Evolutionary conservation across 2,888 invertebrate species (phyloP), one percentile per base, ranked within the genome.

Genomic region (Malthinus flaveolus): DNA sequence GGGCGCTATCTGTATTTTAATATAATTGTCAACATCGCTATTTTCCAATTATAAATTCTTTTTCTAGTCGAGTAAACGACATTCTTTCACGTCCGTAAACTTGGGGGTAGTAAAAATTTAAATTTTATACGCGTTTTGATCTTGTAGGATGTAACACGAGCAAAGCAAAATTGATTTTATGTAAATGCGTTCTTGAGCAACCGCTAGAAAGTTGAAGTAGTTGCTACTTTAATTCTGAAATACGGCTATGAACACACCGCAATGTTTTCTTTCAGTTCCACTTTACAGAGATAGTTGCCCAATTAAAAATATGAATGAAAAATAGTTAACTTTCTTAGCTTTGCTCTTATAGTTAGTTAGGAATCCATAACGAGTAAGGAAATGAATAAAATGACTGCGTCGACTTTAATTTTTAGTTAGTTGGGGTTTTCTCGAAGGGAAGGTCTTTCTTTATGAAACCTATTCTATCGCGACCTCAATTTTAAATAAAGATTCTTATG

Each of bases 151-250:
- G 51, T 34, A 45, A 46, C 10, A 32, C 49, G 23, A 50, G 46
- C 39, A 48, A 44, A 47, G 48, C 47, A 57, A 57, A 57, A 57
- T 57, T 57, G 57, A 57, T 57, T 57, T 57, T 57, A 57, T 57
- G 57, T 42, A 48, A 57, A 57, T 57, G 52, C 49, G 42, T 47
- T 55, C 54, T 55, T 55, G 54, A 39, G 37, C 47, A 42, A 52
- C 42, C 32, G 51, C 33, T 47, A 42, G 51, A 33, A 52, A 49
- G 45, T 52, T 56, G 39, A 32, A 51, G 56, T 46, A 47, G 56
- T 56, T 51, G 52, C 57, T 52, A 48, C 52, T 57, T 52, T 49
- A 47, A 46, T 48, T 57, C 39, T 48, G 36, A 52, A 52, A 57
- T 57, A 57, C 42, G 42, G 35, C 33, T 11, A 32, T 35, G 37